phyloP scores from a whole-genome alignment of 2,113 vertebrate genomes.

The Hemibagrus wyckioides region DNA sequence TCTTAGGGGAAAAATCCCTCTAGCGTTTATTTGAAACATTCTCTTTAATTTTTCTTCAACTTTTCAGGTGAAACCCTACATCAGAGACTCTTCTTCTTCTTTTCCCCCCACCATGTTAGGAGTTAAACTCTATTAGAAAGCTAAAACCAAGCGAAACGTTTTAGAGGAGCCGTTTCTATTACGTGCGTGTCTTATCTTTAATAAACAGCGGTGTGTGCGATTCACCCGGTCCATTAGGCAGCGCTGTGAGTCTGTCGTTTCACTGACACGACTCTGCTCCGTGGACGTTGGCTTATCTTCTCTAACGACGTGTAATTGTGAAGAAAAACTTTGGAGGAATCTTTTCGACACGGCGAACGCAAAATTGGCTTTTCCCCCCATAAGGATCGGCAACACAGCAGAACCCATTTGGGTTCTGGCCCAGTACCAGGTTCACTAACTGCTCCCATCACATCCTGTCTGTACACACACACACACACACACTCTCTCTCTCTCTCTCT shows the following conservation, averaged over 20 bases:
- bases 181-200: not conserved
- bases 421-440: constrained; percentile 47
- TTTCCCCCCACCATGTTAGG: not conserved
- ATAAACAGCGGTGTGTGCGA: constrained; percentile 1
- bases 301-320: constrained; percentile 49
- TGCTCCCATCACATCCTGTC: constrained; percentile 29
- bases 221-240: constrained; percentile 18
- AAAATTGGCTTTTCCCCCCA: constrained; percentile 68
- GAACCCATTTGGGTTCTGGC: constrained; percentile 60
- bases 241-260: constrained; percentile 26
- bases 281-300: constrained; percentile 39
- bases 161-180: not conserved
- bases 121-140: not conserved
- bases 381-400: constrained; percentile 66
- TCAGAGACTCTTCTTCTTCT: not conserved
- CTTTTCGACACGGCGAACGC: constrained; percentile 16
- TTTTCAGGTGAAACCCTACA: not conserved
- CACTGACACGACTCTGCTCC: constrained; percentile 22
- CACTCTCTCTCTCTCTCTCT: no score
- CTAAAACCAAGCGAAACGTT: not conserved
- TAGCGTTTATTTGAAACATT: not conserved
- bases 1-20: not conserved
- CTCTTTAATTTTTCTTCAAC: not conserved
- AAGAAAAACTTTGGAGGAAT: constrained; percentile 54
- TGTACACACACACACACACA: constrained; percentile 22